These are phyloP conservation scores for Muscicapa adusta DNA, from an alignment of 2,113 vertebrate species.

Conservation along the genomic window DNA sequence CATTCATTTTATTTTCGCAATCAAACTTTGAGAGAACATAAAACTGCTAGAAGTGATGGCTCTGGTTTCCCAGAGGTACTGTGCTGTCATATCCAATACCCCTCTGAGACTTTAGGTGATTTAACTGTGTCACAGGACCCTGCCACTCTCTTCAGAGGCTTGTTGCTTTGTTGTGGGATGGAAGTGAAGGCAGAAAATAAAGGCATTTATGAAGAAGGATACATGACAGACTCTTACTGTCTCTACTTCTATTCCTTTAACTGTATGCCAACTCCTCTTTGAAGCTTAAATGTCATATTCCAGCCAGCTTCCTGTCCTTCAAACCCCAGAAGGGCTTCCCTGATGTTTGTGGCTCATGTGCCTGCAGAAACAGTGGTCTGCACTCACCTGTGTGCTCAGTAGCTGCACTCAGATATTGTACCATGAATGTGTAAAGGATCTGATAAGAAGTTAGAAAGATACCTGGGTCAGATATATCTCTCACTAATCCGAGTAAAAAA, in stretches of 20 bases:
- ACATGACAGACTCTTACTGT: background rate
- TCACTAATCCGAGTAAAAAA: background rate
- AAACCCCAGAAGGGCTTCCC: background rate
- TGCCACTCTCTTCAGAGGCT: background rate
- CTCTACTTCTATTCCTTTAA: background rate
- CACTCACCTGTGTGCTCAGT: background rate
- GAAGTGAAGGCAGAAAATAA: background rate
- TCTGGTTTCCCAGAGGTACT: background rate
- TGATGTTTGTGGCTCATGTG: background rate
- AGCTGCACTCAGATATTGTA: background rate
- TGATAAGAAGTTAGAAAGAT: background rate
- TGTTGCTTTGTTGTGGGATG: background rate
- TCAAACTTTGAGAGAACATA: background rate
- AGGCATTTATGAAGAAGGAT: background rate
- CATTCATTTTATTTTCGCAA: background rate
- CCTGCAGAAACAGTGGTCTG: background rate
- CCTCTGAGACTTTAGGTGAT: conserved; percentile 15
- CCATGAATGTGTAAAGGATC: background rate
- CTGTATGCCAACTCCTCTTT: background rate
- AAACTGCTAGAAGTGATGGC: background rate
- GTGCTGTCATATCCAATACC: background rate
- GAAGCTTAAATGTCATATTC: background rate
- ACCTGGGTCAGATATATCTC: background rate
- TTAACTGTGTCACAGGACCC: background rate
- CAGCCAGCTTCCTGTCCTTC: background rate